A percentile compares a stretch with the other conserved stretches of the same genome.
phyloP scores from a whole-genome alignment of 2,888 invertebrate genomes.

The Barypeithes pellucidus region DNA sequence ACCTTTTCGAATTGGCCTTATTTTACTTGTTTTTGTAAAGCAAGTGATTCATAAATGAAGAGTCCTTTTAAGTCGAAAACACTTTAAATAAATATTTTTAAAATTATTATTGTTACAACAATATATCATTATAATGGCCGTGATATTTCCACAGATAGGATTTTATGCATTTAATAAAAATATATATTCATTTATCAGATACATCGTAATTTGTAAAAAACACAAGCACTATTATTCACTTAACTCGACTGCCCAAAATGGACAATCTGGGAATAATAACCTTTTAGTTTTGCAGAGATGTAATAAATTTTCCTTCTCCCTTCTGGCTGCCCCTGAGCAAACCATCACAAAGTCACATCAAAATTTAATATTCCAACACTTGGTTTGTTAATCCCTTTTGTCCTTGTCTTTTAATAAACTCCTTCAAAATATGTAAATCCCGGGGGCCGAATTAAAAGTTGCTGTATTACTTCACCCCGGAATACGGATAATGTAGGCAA shows the following conservation, averaged over 20 bases:
- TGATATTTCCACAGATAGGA: too few relatives aligned
- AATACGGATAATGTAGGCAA: slow-evolving; percentile 20
- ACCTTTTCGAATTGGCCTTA: neutral
- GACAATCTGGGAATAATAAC: neutral
- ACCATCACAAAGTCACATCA: slow-evolving; percentile 16
- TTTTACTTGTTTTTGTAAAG: neutral
- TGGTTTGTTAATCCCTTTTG: slow-evolving; percentile 23
- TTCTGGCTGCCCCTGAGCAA: slow-evolving; percentile 4
- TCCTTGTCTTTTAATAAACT: slow-evolving; percentile 25
- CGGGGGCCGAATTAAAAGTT: slow-evolving; percentile 11
- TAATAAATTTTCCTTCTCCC: neutral
- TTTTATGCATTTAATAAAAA: too few relatives aligned
- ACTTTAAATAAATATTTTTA: too few relatives aligned
- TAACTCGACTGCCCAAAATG: too few relatives aligned
- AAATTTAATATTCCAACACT: slow-evolving; percentile 25
- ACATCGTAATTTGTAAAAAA: too few relatives aligned
- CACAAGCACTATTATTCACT: too few relatives aligned
- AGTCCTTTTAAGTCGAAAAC: too few relatives aligned
- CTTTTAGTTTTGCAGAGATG: neutral
- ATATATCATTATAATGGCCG: too few relatives aligned
- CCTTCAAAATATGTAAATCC: slow-evolving; percentile 26
- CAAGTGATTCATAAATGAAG: neutral
- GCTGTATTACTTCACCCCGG: neutral
- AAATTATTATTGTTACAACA: too few relatives aligned
- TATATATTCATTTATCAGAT: too few relatives aligned